phyloP scores from a whole-genome alignment of 2,797 vertebrate species.

The Dendrocincla tyrannina region DNA sequence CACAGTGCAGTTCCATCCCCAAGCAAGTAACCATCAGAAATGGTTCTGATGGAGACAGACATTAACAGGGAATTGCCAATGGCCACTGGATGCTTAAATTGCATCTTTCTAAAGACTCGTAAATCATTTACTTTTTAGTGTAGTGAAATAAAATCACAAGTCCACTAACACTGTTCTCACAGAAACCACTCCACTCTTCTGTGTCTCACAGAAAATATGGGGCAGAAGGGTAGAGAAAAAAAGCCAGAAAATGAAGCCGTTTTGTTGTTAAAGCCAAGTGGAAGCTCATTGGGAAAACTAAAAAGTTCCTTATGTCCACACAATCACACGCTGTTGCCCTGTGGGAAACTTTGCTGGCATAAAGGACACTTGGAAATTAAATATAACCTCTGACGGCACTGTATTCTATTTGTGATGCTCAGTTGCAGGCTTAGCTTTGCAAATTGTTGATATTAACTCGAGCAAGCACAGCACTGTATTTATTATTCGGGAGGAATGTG shows the following conservation, averaged over 20 bases:
- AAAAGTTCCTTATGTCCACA: slow-evolving; percentile 24
- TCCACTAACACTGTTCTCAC: background rate
- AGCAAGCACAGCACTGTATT: background rate
- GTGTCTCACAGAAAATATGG: background rate
- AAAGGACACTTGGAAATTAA: slow-evolving; percentile 26
- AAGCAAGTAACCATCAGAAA: background rate
- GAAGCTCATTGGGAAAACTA: background rate
- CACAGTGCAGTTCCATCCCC: background rate
- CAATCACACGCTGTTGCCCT: background rate
- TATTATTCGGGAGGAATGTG: slow-evolving; percentile 5
- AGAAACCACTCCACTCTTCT: too few species aligned
- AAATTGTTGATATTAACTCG: slow-evolving; percentile 3
- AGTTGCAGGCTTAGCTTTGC: slow-evolving; percentile 3
- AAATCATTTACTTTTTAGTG: background rate
- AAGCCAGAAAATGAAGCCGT: slow-evolving; percentile 1
- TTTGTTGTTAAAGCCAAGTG: slow-evolving; percentile 9
- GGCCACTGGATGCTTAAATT: background rate
- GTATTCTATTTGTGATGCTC: slow-evolving; percentile 5
- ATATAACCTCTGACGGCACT: background rate
- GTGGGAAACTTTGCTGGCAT: slow-evolving; percentile 46
- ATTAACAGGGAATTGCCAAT: background rate
- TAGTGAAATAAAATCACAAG: background rate
- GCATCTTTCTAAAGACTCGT: background rate
- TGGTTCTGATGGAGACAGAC: background rate
- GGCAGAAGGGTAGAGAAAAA: background rate